These are phyloP conservation scores for Fulmarus glacialis DNA, from an alignment of 2,113 vertebrate species.

Conservation along the genomic window DNA sequence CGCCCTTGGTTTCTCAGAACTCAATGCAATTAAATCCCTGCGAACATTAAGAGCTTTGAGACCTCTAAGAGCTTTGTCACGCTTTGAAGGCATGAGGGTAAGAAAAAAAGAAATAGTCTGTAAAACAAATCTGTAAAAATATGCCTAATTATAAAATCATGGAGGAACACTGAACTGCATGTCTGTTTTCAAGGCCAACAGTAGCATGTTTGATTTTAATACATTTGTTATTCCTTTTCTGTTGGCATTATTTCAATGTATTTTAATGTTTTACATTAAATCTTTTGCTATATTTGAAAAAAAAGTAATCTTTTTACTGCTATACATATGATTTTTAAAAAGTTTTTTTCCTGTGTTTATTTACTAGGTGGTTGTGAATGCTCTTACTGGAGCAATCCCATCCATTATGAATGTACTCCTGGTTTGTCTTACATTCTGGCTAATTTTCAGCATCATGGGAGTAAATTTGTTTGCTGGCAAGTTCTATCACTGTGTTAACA, in stretches of 20 bases:
- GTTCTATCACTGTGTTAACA: constrained; percentile 84
- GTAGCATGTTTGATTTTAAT: background rate
- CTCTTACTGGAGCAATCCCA: constrained; percentile 94
- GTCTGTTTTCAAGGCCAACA: background rate
- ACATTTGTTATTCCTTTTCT: background rate
- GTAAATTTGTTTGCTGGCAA: constrained; percentile 97
- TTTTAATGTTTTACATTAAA: background rate
- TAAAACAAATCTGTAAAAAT: background rate
- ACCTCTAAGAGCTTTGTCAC: constrained; percentile 94
- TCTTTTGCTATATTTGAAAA: background rate
- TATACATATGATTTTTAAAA: background rate
- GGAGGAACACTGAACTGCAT: background rate
- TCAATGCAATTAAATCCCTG: constrained; percentile 91
- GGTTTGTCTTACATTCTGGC: constrained; percentile 99
- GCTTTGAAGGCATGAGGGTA: constrained; percentile 99
- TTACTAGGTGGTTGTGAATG: constrained; percentile 94
- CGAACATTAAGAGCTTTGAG: constrained; percentile 93
- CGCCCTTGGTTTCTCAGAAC: constrained; percentile 79
- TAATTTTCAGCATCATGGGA: constrained; percentile 99
- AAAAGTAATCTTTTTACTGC: background rate
- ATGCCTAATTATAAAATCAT: background rate
- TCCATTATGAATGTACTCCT: constrained; percentile 98
- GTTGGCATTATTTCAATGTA: background rate
- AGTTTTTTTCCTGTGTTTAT: constrained; percentile 5
- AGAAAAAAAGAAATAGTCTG: constrained; percentile 38